Percentiles rank a stretch among this genome's conserved stretches.
These are phyloP conservation scores for Ochlodes sylvanus DNA, from an alignment of 2,888 invertebrate genomes.

Conservation along the genomic window DNA sequence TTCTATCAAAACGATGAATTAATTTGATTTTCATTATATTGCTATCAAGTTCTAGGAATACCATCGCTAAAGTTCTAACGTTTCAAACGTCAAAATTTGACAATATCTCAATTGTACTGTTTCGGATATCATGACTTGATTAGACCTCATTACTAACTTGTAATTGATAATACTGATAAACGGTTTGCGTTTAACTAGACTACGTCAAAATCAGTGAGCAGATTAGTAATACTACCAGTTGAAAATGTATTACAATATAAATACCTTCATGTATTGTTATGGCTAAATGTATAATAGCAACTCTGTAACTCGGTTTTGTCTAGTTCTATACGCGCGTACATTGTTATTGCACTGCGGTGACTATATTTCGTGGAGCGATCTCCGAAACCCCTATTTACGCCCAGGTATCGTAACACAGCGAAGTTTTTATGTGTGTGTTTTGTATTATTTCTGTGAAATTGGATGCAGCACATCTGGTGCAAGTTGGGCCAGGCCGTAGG, in stretches of 20 bases:
- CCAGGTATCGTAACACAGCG: conserved; percentile 69
- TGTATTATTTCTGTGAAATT: conserved; percentile 70
- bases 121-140: conserved; percentile 9
- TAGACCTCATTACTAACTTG: conserved; percentile 3
- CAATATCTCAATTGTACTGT: conserved; percentile 12
- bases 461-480: conserved; percentile 73
- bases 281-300: not conserved
- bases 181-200: not conserved
- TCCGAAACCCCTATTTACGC: conserved; percentile 71
- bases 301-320: conserved; percentile 4
- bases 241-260: not conserved
- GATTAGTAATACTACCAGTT: not conserved
- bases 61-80: conserved; percentile 27
- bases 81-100: conserved; percentile 23
- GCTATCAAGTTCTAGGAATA: conserved; percentile 23
- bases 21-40: conserved; percentile 22
- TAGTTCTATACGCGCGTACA: conserved; percentile 19
- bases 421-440: conserved; percentile 65
- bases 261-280: no score
- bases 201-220: not conserved
- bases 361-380: conserved; percentile 66
- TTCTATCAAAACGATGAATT: conserved; percentile 27
- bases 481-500: conserved; percentile 50
- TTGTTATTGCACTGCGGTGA: conserved; percentile 38
- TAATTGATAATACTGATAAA: not conserved